These are phyloP conservation scores for Bhutanitis thaidina DNA, from an alignment of 2,888 invertebrate species.

Conservation along the genomic window DNA sequence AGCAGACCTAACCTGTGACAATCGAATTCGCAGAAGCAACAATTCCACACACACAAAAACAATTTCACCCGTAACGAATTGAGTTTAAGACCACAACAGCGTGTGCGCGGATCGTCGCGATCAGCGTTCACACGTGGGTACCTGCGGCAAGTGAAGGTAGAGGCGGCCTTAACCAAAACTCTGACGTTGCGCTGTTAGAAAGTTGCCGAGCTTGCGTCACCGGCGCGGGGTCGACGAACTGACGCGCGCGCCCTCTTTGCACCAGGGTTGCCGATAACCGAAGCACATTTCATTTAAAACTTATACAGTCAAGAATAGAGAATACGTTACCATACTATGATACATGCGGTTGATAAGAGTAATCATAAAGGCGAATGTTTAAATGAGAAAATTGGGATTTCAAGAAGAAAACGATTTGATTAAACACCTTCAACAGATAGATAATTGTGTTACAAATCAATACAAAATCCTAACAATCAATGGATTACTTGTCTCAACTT, in stretches of 20 bases:
- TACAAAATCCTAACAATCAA: too few species aligned
- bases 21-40: background rate
- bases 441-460: too few species aligned
- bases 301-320: too few species aligned
- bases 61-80: background rate
- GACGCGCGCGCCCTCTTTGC: constrained; percentile 36
- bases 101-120: background rate
- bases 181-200: constrained; percentile 73
- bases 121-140: constrained; percentile 3
- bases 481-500: too few species aligned
- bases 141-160: constrained; percentile 41
- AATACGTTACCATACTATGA: too few species aligned
- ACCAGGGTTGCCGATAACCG: constrained; percentile 23
- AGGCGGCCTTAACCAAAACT: constrained; percentile 66
- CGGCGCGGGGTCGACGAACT: constrained; percentile 56
- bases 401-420: too few species aligned
- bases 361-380: too few species aligned
- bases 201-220: constrained; percentile 76
- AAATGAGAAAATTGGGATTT: too few species aligned
- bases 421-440: too few species aligned
- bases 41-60: background rate
- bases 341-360: too few species aligned
- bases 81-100: background rate
- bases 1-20: constrained; percentile 21
- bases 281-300: too few species aligned